A percentile compares a stretch with the other conserved stretches of the same genome.
Conservation (phyloP, 2,797 vertebrate species). For the Allobates femoralis region DNA sequence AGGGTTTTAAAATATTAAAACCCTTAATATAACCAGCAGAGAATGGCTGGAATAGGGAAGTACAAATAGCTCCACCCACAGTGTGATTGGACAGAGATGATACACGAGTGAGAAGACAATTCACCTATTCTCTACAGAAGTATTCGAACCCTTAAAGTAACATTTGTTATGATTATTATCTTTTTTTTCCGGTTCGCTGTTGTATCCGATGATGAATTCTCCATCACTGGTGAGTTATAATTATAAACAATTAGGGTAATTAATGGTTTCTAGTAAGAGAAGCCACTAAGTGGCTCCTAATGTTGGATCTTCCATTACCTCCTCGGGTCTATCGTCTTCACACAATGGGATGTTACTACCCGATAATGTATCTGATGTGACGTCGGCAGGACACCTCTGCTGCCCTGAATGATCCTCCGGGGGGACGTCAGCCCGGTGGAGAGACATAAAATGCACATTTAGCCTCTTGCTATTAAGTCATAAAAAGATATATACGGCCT, state of each 20-base stretch:
- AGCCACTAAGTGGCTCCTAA: not conserved
- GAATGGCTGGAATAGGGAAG: too few species aligned
- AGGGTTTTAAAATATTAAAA: too few species aligned
- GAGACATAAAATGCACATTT: conserved; percentile 18
- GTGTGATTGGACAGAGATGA: too few species aligned
- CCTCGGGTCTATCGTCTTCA: not conserved
- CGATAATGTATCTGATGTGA: not conserved
- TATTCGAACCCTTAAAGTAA: not conserved
- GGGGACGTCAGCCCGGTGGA: not conserved
- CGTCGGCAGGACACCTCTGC: not conserved
- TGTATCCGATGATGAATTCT: not conserved
- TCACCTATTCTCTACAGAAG: not conserved
- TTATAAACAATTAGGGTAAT: conserved; percentile 14
- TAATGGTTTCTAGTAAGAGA: not conserved
- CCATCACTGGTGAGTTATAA: not conserved
- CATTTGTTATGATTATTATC: not conserved
- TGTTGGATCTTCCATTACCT: not conserved
- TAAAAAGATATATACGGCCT: conserved; percentile 56
- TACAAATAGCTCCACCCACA: too few species aligned
- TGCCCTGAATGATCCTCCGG: not conserved
- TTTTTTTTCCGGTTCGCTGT: not conserved
- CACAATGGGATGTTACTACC: not conserved
- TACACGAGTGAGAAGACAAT: too few species aligned
- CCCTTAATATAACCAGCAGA: too few species aligned
- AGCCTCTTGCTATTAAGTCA: conserved; percentile 46